Conservation (phyloP, 2,888 invertebrate genomes). For the Ashinkailepas kermadecensis region DNA sequence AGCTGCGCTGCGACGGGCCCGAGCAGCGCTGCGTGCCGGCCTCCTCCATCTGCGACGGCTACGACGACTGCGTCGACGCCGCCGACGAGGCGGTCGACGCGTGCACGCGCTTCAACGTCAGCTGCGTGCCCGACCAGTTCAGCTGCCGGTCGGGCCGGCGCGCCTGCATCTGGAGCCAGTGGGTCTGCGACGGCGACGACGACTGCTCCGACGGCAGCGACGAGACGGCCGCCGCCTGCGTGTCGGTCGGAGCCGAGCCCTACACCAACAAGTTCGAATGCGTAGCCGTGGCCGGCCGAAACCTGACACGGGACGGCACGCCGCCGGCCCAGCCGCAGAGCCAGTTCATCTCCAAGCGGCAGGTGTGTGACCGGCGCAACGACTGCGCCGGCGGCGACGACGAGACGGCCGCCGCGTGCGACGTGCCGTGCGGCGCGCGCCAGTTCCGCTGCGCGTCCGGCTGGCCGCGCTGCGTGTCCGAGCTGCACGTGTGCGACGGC, state of each 20-base stretch:
- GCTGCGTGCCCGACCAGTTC: background rate
- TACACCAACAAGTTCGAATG: background rate
- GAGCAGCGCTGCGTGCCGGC: constrained; percentile 56
- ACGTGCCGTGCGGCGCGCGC: constrained; percentile 61
- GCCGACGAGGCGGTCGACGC: background rate
- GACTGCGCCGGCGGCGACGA: constrained; percentile 36
- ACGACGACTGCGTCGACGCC: constrained; percentile 32
- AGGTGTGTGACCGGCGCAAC: background rate
- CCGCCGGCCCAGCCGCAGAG: background rate
- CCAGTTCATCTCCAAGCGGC: constrained; percentile 76
- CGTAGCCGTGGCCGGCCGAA: background rate
- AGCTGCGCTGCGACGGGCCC: constrained; percentile 77
- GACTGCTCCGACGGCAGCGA: constrained; percentile 60
- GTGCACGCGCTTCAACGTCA: background rate
- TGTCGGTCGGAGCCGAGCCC: constrained; percentile 57
- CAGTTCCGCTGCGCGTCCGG: constrained; percentile 92
- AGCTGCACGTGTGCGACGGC: constrained; percentile 58
- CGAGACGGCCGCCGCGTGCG: constrained; percentile 61
- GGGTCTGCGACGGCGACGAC: constrained; percentile 70
- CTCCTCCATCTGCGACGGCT: constrained; percentile 33
- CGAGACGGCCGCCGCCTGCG: constrained; percentile 62
- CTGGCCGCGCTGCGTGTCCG: constrained; percentile 67
- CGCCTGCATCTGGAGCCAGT: constrained; percentile 85
- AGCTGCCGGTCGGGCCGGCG: background rate
- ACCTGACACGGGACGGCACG: background rate